Evolutionary conservation across 2,113 vertebrate genomes (phyloP).

Genomic region (Girardinichthys multiradiatus): DNA sequence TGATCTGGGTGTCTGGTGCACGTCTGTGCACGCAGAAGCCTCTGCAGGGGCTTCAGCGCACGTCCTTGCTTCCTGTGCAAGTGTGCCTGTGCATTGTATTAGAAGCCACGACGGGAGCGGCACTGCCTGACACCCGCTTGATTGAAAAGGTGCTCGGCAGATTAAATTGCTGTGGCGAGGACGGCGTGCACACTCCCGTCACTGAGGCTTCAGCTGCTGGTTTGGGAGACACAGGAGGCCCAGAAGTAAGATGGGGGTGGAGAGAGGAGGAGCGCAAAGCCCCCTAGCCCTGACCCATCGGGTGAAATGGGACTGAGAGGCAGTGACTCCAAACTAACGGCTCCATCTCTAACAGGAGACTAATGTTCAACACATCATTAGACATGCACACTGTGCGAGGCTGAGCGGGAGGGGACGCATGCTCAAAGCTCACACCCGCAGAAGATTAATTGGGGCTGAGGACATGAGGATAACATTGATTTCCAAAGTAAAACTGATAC

Average conservation of each 20-base stretch:
- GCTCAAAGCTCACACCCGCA: slow-evolving; percentile 45
- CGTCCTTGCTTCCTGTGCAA: slow-evolving; percentile 53
- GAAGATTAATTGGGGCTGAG: slow-evolving; percentile 17
- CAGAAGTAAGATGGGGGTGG: background rate
- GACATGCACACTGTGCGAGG: slow-evolving; percentile 38
- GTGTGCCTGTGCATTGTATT: slow-evolving; percentile 75
- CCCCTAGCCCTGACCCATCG: slow-evolving; percentile 46
- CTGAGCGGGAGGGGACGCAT: slow-evolving; percentile 40
- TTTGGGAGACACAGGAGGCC: slow-evolving; percentile 51
- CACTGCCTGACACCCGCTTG: slow-evolving; percentile 59
- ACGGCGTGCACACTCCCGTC: slow-evolving; percentile 32
- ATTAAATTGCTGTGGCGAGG: slow-evolving; percentile 65
- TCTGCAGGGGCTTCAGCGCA: background rate
- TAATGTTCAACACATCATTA: slow-evolving; percentile 67
- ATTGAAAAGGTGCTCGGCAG: slow-evolving; percentile 70
- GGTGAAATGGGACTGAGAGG: slow-evolving; percentile 46
- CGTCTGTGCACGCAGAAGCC: slow-evolving; percentile 1
- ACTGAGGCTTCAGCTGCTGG: slow-evolving; percentile 29
- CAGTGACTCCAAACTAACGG: slow-evolving; percentile 58
- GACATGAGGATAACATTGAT: slow-evolving; percentile 7
- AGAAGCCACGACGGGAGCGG: slow-evolving; percentile 45
- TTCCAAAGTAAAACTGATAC: slow-evolving; percentile 3
- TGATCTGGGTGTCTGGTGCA: slow-evolving; percentile 35
- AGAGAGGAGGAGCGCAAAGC: slow-evolving; percentile 10
- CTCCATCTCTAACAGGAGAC: slow-evolving; percentile 57